Evolutionary conservation across 1,140 invertebrate genomes (phyloP).

Genomic region (Metaphire vulgaris): DNA sequence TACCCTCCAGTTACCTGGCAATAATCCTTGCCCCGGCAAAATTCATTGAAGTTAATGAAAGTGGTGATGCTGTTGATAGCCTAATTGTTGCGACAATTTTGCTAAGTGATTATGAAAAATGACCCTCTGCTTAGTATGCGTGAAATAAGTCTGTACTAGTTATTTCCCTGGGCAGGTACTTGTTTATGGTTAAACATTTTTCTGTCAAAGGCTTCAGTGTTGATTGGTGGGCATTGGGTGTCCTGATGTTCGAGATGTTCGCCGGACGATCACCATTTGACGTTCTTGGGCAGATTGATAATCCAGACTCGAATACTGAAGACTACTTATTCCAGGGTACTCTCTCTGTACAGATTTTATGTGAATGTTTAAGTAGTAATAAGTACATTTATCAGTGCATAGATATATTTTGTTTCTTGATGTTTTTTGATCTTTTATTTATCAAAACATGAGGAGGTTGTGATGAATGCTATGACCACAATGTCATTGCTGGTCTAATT

Average conservation of each 20-base stretch:
- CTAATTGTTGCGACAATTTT: not conserved
- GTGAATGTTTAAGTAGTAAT: not conserved
- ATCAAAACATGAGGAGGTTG: not conserved
- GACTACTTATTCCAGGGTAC: slow-evolving; percentile 91
- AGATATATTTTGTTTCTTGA: not conserved
- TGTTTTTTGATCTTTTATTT: not conserved
- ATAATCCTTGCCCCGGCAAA: not conserved
- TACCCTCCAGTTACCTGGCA: too few relatives aligned
- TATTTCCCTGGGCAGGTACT: too few relatives aligned
- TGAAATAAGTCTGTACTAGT: not conserved
- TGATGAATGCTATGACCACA: not conserved
- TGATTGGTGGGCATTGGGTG: slow-evolving; percentile 60
- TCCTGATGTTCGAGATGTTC: slow-evolving; percentile 96
- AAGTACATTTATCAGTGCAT: not conserved
- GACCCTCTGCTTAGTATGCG: not conserved
- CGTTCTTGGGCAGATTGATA: slow-evolving; percentile 67
- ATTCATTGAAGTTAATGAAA: not conserved
- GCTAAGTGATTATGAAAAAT: not conserved
- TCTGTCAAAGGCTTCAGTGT: slow-evolving; percentile 47
- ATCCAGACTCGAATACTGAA: slow-evolving; percentile 97
- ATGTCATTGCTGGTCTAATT: not conserved
- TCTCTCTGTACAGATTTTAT: slow-evolving; percentile 49
- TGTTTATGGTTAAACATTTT: too few relatives aligned
- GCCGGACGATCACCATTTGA: slow-evolving; percentile 97
- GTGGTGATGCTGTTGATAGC: not conserved